Evolutionary conservation across 2,113 vertebrate species (phyloP), one percentile per base, ranked within the genome.

Genomic region (Scopus umbretta): DNA sequence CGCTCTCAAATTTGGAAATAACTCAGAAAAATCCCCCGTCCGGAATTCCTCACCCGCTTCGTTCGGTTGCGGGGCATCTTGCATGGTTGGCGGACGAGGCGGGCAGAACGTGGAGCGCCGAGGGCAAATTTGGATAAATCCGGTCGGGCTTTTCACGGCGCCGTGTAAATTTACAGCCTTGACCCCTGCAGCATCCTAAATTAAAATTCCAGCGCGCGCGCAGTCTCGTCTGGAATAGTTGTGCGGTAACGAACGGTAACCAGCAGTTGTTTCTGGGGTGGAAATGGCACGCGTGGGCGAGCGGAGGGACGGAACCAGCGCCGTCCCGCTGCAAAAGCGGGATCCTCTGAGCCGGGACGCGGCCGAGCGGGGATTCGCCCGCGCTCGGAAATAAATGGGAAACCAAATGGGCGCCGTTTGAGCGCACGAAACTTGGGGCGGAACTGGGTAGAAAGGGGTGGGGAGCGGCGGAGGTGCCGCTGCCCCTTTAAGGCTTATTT

Each of bases 81-180:
- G 3, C 10, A 26, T 14, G 7, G 36, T 19, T 7, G 19, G 42
- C 25, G 32, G 25, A 9, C 2, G 3, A 45, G 16, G 13, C 6
- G n/a, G 43, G 52, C 16, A 17, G 32, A 32, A 29, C 4, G 7
- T 0, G 40, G 40, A 23, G 50, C 20, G 6, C 32, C 16, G 16
- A 25, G 21, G 18, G 50, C 42, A 12, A 42, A 13, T 27, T 6
- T 13, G 38, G 49, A 27, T 67, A 80, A 55, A 45, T 43, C 32
- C 2, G 4, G 32, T n/a, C 8, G 18, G 0, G 25, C 53, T 16
- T 19, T 21, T 34, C 30, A 3, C 13, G 6, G 55, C 55, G 7
- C 2, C 32, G 19, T 29, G 14, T 80, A 19, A 79, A 32, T 27
- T 52, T 65, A 52, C 49, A 65, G 59, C 29, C 30, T 20, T 7